Percentiles rank a stretch among this genome's conserved stretches.
These are phyloP conservation scores for Orientallactaga sibirica DNA, from an alignment of 2,797 vertebrate species.

Conservation along the genomic window DNA sequence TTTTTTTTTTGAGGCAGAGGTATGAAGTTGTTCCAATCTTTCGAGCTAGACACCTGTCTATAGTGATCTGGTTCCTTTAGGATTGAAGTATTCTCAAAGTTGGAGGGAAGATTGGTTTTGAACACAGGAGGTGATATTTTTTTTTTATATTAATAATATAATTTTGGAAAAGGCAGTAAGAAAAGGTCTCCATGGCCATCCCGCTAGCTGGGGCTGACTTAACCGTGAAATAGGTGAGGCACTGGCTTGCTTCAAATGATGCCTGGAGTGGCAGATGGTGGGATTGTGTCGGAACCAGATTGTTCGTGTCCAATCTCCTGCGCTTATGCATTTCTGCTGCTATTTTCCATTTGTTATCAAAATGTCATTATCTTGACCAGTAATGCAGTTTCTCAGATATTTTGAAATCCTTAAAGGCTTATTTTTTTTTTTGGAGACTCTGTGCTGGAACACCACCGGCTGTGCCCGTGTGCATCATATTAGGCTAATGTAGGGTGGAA, in stretches of 20 bases:
- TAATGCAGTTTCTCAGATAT: conserved; percentile 79
- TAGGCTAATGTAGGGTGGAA: conserved; percentile 81
- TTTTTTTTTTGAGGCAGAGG: neutral
- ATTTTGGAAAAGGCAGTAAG: neutral
- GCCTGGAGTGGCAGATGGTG: conserved; percentile 70
- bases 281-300: conserved; percentile 75
- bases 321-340: conserved; percentile 65
- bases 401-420: conserved; percentile 79
- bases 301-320: conserved; percentile 52
- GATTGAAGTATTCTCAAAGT: neutral
- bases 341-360: conserved; percentile 77
- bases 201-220: conserved; percentile 29
- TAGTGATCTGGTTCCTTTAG: neutral
- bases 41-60: neutral
- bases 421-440: conserved; percentile 73
- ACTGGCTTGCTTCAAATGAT: conserved; percentile 46
- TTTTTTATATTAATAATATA: neutral
- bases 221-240: conserved; percentile 53
- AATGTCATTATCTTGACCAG: conserved; percentile 84
- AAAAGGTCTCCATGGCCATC: neutral
- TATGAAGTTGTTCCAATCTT: neutral
- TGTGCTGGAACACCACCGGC: conserved; percentile 69
- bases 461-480: conserved; percentile 65
- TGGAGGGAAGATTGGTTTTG: neutral
- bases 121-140: neutral